A percentile compares a stretch with the other conserved stretches of the same genome.
Evolutionary conservation across 2,888 invertebrate species (phyloP).

Genomic region (Tipula vernalis): DNA sequence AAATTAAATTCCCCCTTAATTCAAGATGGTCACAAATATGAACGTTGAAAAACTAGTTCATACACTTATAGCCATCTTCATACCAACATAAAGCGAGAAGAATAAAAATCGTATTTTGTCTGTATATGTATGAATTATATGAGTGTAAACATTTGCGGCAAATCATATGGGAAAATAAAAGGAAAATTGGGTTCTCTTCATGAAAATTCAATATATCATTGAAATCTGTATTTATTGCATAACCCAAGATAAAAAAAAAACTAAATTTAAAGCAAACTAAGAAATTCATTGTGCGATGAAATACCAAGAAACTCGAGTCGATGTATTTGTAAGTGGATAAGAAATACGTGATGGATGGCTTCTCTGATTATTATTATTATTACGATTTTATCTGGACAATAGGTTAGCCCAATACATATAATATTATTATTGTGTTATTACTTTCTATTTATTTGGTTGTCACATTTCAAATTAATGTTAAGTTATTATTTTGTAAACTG

Average conservation of each 20-base stretch:
- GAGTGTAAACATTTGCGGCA: neutral
- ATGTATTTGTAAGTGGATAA: neutral
- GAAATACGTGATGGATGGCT: neutral
- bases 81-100: neutral
- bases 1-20: neutral
- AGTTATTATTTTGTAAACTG: neutral
- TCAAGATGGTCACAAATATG: neutral
- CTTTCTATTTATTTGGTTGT: neutral
- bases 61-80: neutral
- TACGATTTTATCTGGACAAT: neutral
- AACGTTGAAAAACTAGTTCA: neutral
- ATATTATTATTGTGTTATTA: neutral
- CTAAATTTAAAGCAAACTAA: neutral
- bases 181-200: neutral
- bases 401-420: neutral
- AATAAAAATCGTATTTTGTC: neutral
- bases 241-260: neutral
- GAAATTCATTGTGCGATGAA: neutral
- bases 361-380: neutral
- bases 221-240: neutral
- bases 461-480: neutral
- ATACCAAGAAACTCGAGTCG: neutral
- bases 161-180: neutral
- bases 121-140: neutral
- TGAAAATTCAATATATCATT: constrained; percentile 4